A percentile compares a stretch with the other conserved stretches of the same genome.
Conservation (phyloP, 1,140 invertebrate species). For the Mycetomoellerius zeteki region DNA sequence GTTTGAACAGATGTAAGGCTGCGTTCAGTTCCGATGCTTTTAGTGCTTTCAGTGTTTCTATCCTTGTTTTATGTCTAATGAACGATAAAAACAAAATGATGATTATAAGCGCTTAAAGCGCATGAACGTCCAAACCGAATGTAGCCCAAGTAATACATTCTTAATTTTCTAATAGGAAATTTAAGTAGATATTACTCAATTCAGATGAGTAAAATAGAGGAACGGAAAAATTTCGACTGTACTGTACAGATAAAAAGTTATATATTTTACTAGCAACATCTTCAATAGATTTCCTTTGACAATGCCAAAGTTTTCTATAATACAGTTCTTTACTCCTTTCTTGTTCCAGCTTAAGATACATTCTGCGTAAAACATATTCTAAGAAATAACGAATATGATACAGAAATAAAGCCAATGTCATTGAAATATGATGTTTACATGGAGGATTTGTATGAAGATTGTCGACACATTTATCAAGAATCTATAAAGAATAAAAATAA, state of each 20-base stretch:
- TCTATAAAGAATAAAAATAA: slow-evolving; percentile 10
- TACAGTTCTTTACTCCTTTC: slow-evolving; percentile 10
- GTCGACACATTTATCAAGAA: slow-evolving; percentile 12
- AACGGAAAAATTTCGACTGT: too few relatives aligned
- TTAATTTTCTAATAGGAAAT: too few relatives aligned
- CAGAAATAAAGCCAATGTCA: slow-evolving; percentile 28
- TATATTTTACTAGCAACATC: slow-evolving; percentile 34
- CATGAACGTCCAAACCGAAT: too few relatives aligned
- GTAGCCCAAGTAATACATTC: too few relatives aligned
- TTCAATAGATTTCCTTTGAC: neutral
- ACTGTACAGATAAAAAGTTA: neutral
- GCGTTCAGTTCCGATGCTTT: too few relatives aligned
- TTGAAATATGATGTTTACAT: slow-evolving; percentile 13
- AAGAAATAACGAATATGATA: slow-evolving; percentile 24
- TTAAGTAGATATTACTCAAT: too few relatives aligned
- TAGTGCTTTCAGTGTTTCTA: too few relatives aligned
- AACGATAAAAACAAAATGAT: too few relatives aligned
- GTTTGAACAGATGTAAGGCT: too few relatives aligned
- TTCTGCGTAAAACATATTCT: neutral
- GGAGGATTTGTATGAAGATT: neutral
- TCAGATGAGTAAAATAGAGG: too few relatives aligned
- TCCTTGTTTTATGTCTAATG: too few relatives aligned
- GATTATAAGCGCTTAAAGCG: too few relatives aligned
- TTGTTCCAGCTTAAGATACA: slow-evolving; percentile 2
- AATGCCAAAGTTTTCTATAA: slow-evolving; percentile 37